These are phyloP conservation scores for Crenuchus spilurus DNA, from an alignment of 2,797 vertebrate genomes.

Conservation along the genomic window DNA sequence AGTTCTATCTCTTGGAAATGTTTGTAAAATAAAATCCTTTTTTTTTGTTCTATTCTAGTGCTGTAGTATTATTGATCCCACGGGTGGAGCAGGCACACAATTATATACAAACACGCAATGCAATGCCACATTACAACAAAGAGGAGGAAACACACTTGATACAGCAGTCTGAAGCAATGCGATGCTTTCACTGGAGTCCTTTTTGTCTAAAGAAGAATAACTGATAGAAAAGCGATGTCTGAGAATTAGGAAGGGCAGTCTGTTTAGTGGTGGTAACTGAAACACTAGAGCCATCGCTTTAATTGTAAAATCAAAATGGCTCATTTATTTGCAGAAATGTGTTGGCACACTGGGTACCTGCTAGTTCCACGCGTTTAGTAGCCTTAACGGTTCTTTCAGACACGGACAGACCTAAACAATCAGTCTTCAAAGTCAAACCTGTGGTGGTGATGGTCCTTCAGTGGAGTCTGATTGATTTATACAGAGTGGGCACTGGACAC, in stretches of 20 bases:
- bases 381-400: not conserved
- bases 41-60: constrained; percentile 19
- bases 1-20: constrained; percentile 22
- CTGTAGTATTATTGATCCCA: constrained; percentile 19
- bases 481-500: not conserved
- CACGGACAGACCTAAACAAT: too few species aligned
- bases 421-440: too few species aligned
- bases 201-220: constrained; percentile 6
- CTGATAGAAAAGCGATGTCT: constrained; percentile 4
- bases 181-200: not conserved
- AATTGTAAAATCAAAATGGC: not conserved
- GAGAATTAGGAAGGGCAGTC: not conserved
- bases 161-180: constrained; percentile 21
- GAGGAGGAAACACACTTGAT: constrained; percentile 14
- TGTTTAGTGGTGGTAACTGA: not conserved
- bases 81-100: constrained; percentile 27
- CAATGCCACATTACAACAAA: constrained; percentile 27
- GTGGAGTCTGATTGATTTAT: constrained; percentile 1
- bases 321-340: not conserved
- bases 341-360: not conserved
- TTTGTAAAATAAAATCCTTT: constrained; percentile 22
- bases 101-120: constrained; percentile 33
- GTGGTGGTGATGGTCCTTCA: not conserved
- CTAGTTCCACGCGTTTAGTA: not conserved
- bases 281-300: constrained; percentile 2